These are phyloP conservation scores for Pachyuromys duprasi DNA, from an alignment of 2,797 vertebrate genomes.

Conservation along the genomic window DNA sequence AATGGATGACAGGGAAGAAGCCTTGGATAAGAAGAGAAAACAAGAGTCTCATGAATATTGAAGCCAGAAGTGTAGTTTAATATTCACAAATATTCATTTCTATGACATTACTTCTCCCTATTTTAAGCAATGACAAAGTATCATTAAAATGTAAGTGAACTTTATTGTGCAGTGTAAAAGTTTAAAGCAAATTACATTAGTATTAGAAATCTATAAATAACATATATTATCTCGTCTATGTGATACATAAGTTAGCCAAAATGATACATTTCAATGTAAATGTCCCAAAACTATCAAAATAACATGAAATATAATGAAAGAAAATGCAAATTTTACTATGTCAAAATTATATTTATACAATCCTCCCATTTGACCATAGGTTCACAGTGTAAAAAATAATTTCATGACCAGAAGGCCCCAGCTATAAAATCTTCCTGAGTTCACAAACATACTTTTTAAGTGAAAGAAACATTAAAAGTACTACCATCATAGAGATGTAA, in stretches of 20 bases:
- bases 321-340: neutral
- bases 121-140: neutral
- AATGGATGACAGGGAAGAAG: neutral
- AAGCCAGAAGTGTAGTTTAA: neutral
- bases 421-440: neutral
- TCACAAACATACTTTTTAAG: neutral
- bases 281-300: slow-evolving; percentile 15
- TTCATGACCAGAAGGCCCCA: neutral
- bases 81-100: neutral
- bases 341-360: neutral
- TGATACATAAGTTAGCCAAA: slow-evolving; percentile 23
- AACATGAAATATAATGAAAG: slow-evolving; percentile 26
- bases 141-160: neutral
- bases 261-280: slow-evolving; percentile 11
- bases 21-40: neutral
- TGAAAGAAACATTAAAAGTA: slow-evolving; percentile 5
- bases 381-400: neutral
- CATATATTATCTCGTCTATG: neutral
- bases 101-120: neutral
- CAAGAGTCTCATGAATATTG: neutral
- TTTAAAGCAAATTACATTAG: slow-evolving; percentile 38
- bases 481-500: neutral
- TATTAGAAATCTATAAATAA: slow-evolving; percentile 17
- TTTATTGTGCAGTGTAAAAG: neutral
- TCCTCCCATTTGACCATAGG: neutral